Evolutionary conservation across 2,888 invertebrate genomes (phyloP).

Genomic region (Drosophila mettleri): DNA sequence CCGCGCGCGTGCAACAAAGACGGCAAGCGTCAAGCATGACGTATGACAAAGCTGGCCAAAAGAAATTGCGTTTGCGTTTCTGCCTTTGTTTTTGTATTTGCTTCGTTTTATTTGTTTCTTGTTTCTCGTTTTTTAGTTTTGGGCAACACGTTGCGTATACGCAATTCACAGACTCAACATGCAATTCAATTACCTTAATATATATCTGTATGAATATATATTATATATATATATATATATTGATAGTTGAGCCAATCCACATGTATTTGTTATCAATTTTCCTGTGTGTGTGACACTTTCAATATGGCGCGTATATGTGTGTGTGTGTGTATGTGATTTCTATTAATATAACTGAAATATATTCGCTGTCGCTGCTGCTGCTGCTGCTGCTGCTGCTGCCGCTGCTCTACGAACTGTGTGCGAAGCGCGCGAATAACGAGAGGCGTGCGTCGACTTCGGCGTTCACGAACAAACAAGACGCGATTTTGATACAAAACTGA

Average conservation of each 20-base stretch:
- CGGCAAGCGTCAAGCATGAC: conserved; percentile 34
- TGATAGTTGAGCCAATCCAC: conserved; percentile 20
- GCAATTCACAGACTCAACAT: conserved; percentile 33
- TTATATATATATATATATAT: conserved; percentile 16
- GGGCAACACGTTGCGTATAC: conserved; percentile 57
- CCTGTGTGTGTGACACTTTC: conserved; percentile 37
- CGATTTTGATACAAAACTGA: conserved; percentile 35
- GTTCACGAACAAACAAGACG: conserved; percentile 63
- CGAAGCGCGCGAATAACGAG: conserved; percentile 71
- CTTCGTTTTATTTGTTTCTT: background rate
- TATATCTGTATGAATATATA: conserved; percentile 15
- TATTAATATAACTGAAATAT: conserved; percentile 66
- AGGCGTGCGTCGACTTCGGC: conserved; percentile 70
- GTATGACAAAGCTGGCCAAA: conserved; percentile 19
- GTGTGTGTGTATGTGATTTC: conserved; percentile 51
- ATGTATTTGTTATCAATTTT: conserved; percentile 49
- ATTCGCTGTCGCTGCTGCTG: conserved; percentile 42
- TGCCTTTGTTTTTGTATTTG: conserved; percentile 16
- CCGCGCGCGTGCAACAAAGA: conserved; percentile 34
- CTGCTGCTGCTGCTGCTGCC: conserved; percentile 31
- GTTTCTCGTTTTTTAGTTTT: conserved; percentile 4
- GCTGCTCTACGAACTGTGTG: conserved; percentile 44
- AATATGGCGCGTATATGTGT: conserved; percentile 46
- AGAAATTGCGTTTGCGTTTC: conserved; percentile 18
- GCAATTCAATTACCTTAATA: conserved; percentile 25